Percentiles rank a stretch among this genome's conserved stretches.
Conservation (phyloP, 1,140 invertebrate species). For the Diachasma alloeum region DNA sequence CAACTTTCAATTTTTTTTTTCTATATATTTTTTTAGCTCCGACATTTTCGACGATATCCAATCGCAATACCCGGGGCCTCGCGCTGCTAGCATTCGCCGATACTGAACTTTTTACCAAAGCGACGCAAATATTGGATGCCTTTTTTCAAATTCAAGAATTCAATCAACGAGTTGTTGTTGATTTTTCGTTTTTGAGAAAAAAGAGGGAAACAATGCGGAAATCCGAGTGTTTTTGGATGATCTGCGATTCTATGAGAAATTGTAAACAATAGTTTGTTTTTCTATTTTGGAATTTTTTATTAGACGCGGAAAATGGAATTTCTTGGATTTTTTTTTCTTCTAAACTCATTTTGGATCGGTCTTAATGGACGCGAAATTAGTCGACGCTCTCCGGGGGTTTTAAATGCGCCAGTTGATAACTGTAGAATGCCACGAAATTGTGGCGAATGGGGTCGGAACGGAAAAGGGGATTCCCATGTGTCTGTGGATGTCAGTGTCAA, state of each 20-base stretch:
- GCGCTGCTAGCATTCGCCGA: conserved; percentile 1
- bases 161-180: conserved; percentile 26
- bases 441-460: background rate
- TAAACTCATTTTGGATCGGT: too few species aligned
- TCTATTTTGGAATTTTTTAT: background rate
- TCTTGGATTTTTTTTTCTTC: background rate
- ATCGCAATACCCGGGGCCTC: conserved; percentile 23
- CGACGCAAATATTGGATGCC: conserved; percentile 32
- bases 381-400: background rate
- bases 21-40: conserved; percentile 9
- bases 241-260: background rate
- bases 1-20: background rate
- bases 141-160: conserved; percentile 34
- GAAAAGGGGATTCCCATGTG: background rate
- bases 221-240: background rate
- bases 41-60: conserved; percentile 30
- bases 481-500: background rate
- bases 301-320: background rate
- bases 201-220: background rate
- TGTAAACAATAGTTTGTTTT: background rate
- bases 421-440: background rate
- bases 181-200: background rate
- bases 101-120: conserved; percentile 25
- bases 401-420: background rate
- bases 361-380: too few species aligned